These are phyloP conservation scores for Butastur rufipennis DNA, from an alignment of 2,113 vertebrate species.

Conservation along the genomic window DNA sequence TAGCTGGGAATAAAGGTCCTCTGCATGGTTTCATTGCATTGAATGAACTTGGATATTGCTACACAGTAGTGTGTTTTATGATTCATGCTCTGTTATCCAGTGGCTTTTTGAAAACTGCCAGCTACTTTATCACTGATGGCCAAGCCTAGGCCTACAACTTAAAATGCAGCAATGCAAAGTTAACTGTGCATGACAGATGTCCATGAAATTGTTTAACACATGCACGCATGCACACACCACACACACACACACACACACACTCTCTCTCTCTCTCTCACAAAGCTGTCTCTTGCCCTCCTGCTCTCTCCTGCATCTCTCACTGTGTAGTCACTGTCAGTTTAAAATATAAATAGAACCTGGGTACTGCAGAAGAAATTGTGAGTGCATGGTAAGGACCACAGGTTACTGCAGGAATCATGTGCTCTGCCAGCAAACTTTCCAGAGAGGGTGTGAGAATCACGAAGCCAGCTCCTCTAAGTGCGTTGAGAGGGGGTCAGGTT, in stretches of 20 bases:
- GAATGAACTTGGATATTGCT: constrained; percentile 98
- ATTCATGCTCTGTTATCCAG: constrained; percentile 85
- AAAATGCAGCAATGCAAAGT: constrained; percentile 89
- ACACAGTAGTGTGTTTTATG: constrained; percentile 87
- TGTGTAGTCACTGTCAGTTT: constrained; percentile 32
- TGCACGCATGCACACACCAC: constrained; percentile 60
- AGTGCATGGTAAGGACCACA: not conserved
- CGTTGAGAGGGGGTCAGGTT: rapidly evolving
- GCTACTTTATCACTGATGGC: constrained; percentile 83
- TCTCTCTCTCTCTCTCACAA: constrained; percentile 62
- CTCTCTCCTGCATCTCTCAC: not conserved
- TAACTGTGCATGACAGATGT: constrained; percentile 96
- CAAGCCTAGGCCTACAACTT: constrained; percentile 79
- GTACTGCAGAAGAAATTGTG: not conserved
- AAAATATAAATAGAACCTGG: constrained; percentile 58
- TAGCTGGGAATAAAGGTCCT: constrained; percentile 93
- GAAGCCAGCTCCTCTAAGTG: not conserved
- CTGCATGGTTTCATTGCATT: constrained; percentile 88
- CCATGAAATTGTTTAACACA: constrained; percentile 95
- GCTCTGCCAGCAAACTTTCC: not conserved
- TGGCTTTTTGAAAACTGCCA: constrained; percentile 83
- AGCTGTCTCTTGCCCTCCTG: constrained; percentile 46
- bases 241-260: constrained; percentile 28
- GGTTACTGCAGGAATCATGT: not conserved
- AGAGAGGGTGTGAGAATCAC: not conserved